Evolutionary conservation across 2,797 vertebrate species (phyloP).

Genomic region (Luscinia luscinia): DNA sequence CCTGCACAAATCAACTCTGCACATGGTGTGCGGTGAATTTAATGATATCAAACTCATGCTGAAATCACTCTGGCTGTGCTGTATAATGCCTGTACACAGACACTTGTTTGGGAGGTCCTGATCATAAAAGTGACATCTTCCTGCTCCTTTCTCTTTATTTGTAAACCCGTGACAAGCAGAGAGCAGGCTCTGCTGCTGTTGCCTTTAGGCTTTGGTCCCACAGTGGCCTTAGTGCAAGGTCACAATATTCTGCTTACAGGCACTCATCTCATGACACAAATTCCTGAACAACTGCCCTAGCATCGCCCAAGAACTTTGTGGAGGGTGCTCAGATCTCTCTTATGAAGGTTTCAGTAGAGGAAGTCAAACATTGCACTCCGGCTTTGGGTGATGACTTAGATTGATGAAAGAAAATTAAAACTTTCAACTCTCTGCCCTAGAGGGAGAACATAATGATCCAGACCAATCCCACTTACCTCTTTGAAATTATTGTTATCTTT

Average conservation of each 20-base stretch:
- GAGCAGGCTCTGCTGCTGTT: background rate
- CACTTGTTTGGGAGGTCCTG: background rate
- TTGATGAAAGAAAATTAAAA: conserved; percentile 65
- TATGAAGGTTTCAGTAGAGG: background rate
- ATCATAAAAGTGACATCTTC: background rate
- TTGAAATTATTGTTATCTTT: conserved; percentile 62
- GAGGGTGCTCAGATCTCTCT: background rate
- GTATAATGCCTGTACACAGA: background rate
- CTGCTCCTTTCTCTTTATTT: background rate
- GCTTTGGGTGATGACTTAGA: conserved; percentile 38
- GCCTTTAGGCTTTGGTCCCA: background rate
- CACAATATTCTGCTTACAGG: background rate
- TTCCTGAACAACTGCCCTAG: background rate
- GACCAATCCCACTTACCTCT: conserved; percentile 50
- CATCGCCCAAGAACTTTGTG: background rate
- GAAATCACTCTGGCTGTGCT: background rate
- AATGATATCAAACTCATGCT: background rate
- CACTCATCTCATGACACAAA: accelerated
- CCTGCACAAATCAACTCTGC: background rate
- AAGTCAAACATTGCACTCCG: conserved; percentile 9
- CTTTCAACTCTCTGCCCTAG: conserved; percentile 40
- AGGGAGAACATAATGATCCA: conserved; percentile 57
- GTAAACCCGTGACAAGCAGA: background rate
- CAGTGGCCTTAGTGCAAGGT: accelerated
- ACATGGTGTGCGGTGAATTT: background rate